A percentile compares a stretch with the other conserved stretches of the same genome.
Conservation (phyloP, 2,888 invertebrate species). For the Agrotis puta region DNA sequence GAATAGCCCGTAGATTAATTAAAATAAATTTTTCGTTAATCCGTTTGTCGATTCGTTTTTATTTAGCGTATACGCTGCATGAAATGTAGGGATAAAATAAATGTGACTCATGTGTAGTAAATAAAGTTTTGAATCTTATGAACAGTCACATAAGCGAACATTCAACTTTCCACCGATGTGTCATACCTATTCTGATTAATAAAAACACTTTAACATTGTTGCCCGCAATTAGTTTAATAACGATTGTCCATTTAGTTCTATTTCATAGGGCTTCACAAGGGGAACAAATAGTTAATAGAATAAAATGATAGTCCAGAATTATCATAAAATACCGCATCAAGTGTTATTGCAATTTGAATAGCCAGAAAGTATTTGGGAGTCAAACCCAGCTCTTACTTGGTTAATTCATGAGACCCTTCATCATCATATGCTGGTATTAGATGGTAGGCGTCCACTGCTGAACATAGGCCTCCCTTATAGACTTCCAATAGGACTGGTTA, state of each 20-base stretch:
- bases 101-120: slow-evolving; percentile 24
- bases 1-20: too few relatives aligned
- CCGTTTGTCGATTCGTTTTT: slow-evolving; percentile 20
- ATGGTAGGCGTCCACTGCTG: too few relatives aligned
- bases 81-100: slow-evolving; percentile 41
- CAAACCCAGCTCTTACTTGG: not conserved
- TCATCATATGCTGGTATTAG: too few relatives aligned
- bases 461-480: too few relatives aligned
- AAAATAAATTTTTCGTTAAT: slow-evolving; percentile 38
- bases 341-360: not conserved
- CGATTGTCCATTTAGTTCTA: not conserved
- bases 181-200: slow-evolving; percentile 16
- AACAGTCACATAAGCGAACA: slow-evolving; percentile 18
- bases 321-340: not conserved
- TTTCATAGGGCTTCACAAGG: not conserved
- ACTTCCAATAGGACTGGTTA: too few relatives aligned
- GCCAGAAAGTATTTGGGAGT: not conserved
- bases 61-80: slow-evolving; percentile 40
- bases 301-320: slow-evolving; percentile 5
- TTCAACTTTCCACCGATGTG: slow-evolving; percentile 10
- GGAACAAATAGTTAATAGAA: too few relatives aligned
- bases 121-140: slow-evolving; percentile 23
- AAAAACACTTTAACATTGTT: slow-evolving; percentile 10
- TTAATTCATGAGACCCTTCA: slow-evolving; percentile 9
- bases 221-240: slow-evolving; percentile 7